Base-by-base conservation (phyloP, 2,113 vertebrate genomes). In the Mustelus asterias region DNA sequence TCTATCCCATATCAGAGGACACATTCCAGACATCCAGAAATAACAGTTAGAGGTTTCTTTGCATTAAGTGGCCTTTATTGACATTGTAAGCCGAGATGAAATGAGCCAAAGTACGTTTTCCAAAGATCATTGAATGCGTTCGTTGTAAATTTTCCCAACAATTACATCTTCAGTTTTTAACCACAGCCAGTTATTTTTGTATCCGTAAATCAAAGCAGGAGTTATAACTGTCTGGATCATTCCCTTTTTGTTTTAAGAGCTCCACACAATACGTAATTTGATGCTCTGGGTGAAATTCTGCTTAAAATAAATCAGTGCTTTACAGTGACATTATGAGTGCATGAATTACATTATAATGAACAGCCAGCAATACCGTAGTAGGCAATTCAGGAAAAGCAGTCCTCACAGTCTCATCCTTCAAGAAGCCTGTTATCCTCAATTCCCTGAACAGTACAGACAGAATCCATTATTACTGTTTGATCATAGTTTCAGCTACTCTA, bases 231-330 rank as follows among this genome's bases (percentile, higher is more conserved):
- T 65, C 33, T 9, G 22, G 89, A 65, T 41, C 67, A 69, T 70
- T 95, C 37, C 14, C 29, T 70, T 54, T 95, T 95, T 20, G 72
- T 70, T 95, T 24, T 70, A 72, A 70, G 41, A 72, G 10, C 41
- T 48, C n/a, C 67, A 95, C 24, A 94, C 37, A 94, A 8, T 13
- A 29, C 24, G 26, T 89, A 89, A 89, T 89, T 58, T 58, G 86
- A 26, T 37, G 76, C 44, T 10, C 20, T 60, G 88, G 26, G 88
- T 90, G 54, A 90, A 90, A 90, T 90, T 90, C 26, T 33, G 58
- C 88, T 90, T 90, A 60, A 90, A 90, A 70, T 67, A 94, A 90
- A 90, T 90, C 88, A 94, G 65, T 70, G 37, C 33, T 69, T 94
- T 67, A 26, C 37, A 69, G 92, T 70, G 65, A 70, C 93, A 70